A percentile compares a stretch with the other conserved stretches of the same genome.
phyloP scores from a whole-genome alignment of 2,888 invertebrate genomes.

The Epistrophe grossulariae region DNA sequence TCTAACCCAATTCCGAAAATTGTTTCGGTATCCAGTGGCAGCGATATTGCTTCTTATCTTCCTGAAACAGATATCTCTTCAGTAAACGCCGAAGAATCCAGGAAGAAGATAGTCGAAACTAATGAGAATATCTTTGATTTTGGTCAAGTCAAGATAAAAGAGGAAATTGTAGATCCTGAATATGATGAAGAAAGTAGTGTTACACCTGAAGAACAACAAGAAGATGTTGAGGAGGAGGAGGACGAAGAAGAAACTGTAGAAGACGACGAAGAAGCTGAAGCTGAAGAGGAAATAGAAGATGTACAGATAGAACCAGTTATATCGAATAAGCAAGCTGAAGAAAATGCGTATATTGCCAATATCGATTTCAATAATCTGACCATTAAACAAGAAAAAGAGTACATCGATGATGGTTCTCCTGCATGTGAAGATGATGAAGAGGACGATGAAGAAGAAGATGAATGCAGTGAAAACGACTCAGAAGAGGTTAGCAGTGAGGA shows the following conservation, averaged over 20 bases:
- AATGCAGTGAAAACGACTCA: slow-evolving; percentile 51
- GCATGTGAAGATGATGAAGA: slow-evolving; percentile 8
- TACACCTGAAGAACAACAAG: slow-evolving; percentile 21
- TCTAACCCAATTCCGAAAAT: slow-evolving; percentile 44
- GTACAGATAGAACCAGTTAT: background rate
- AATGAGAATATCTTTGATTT: slow-evolving; percentile 55
- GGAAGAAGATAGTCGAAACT: slow-evolving; percentile 26
- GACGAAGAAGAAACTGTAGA: slow-evolving; percentile 28
- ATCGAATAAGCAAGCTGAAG: slow-evolving; percentile 66
- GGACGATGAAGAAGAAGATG: slow-evolving; percentile 48
- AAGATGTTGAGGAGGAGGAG: slow-evolving; percentile 6
- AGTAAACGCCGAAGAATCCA: slow-evolving; percentile 9
- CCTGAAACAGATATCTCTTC: slow-evolving; percentile 33
- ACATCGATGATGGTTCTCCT: slow-evolving; percentile 54
- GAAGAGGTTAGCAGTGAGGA: slow-evolving; percentile 52
- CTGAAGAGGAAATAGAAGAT: background rate
- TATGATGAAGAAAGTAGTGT: slow-evolving; percentile 32
- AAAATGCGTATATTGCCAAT: slow-evolving; percentile 79
- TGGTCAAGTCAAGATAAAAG: slow-evolving; percentile 50
- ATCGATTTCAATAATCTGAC: slow-evolving; percentile 80
- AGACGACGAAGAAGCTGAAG: slow-evolving; percentile 1
- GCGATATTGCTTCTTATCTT: slow-evolving; percentile 29
- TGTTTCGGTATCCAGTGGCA: slow-evolving; percentile 53
- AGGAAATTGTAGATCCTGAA: slow-evolving; percentile 56
- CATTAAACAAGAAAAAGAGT: slow-evolving; percentile 81